These are phyloP conservation scores for Acleris cristana DNA, from an alignment of 2,888 invertebrate species.

Conservation along the genomic window DNA sequence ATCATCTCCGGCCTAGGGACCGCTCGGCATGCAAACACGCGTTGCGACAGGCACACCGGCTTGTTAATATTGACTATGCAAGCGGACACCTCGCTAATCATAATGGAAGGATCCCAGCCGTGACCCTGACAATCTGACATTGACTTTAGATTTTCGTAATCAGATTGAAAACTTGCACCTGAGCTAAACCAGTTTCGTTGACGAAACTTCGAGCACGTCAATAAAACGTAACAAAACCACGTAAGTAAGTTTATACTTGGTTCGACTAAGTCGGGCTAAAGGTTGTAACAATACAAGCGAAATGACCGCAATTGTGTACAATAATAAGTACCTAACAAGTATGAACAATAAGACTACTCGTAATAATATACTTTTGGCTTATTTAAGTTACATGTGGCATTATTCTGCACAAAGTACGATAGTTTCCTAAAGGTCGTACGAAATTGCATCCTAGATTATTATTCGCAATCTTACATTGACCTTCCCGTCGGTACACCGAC, in stretches of 20 bases:
- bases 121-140: constrained; percentile 34
- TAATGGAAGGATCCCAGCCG: background rate
- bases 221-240: constrained; percentile 12
- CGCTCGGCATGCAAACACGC: constrained; percentile 49
- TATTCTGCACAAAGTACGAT: constrained; percentile 23
- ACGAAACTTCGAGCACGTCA: constrained; percentile 18
- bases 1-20: constrained; percentile 53
- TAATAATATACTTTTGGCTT: background rate
- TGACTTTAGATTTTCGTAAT: constrained; percentile 37
- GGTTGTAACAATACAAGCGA: no score
- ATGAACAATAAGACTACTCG: background rate
- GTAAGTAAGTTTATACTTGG: constrained; percentile 1
- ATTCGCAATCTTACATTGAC: constrained; percentile 30
- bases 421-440: constrained; percentile 19
- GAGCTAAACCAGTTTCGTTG: constrained; percentile 29
- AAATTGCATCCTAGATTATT: constrained; percentile 30
- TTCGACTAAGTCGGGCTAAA: background rate
- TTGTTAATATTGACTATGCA: constrained; percentile 50
- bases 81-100: constrained; percentile 9
- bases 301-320: background rate
- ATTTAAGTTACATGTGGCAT: constrained; percentile 9
- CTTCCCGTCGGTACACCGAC: constrained; percentile 29
- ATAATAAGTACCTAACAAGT: background rate
- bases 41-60: constrained; percentile 53
- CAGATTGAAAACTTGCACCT: constrained; percentile 30